Conservation (phyloP, 2,113 vertebrate species). For the Ibidorhyncha struthersii region DNA sequence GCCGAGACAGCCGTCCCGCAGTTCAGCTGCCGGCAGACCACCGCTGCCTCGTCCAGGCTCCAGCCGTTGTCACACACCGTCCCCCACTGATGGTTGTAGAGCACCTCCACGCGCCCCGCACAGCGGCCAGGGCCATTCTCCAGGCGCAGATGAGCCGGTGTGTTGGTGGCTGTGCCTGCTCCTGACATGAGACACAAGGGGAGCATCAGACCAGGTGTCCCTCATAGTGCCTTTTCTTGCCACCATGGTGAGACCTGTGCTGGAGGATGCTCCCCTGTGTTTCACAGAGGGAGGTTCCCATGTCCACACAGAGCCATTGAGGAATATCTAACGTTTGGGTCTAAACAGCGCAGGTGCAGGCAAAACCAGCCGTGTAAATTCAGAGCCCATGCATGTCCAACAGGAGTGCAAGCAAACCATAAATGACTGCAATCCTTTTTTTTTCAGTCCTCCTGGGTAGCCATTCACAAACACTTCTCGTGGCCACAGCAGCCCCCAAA, state of each 20-base stretch:
- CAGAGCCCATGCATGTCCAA: neutral
- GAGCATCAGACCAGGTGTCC: neutral
- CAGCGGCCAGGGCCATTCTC: neutral
- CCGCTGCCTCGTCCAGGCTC: neutral
- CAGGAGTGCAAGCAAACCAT: too few species aligned
- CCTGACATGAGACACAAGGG: neutral
- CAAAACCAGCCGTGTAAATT: neutral
- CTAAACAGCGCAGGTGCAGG: neutral
- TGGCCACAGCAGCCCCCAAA: neutral
- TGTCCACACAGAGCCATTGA: neutral
- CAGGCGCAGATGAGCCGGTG: neutral
- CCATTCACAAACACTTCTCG: neutral
- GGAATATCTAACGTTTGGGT: neutral
- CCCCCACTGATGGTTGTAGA: constrained; percentile 29
- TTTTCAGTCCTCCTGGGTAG: neutral
- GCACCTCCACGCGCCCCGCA: constrained; percentile 13
- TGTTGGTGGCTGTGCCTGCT: neutral
- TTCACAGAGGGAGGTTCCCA: neutral
- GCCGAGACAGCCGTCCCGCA: neutral
- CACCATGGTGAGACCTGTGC: neutral
- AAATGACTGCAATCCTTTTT: neutral
- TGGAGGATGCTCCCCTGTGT: neutral
- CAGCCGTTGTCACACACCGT: neutral
- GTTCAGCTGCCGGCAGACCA: constrained; percentile 39
- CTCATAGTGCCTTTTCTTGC: neutral